Conservation (phyloP, 2,113 vertebrate genomes). For the Puma concolor region DNA sequence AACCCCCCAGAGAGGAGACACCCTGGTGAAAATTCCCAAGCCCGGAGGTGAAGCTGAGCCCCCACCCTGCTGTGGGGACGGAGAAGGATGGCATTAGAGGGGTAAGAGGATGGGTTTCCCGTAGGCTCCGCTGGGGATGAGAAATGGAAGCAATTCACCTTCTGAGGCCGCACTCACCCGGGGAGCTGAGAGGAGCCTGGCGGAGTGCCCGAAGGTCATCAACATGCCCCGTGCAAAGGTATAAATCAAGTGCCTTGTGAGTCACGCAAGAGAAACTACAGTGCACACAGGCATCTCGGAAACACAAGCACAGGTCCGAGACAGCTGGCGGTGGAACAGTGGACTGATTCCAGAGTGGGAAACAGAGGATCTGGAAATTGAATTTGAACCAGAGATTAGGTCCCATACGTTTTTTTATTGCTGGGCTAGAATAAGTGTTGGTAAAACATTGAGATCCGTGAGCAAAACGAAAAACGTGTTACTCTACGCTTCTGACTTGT, state of each 20-base stretch:
- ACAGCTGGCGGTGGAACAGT: not conserved
- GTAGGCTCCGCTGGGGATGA: not conserved
- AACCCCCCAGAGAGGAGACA: not conserved
- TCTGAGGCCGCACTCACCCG: not conserved
- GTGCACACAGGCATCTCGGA: not conserved
- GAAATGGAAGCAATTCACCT: not conserved
- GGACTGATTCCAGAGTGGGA: not conserved
- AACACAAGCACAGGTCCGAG: not conserved
- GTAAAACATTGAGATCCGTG: not conserved
- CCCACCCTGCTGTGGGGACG: not conserved
- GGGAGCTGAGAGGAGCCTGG: not conserved
- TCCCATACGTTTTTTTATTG: not conserved
- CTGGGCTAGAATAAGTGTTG: not conserved
- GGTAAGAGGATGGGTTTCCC: not conserved
- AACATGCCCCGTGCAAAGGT: fast-evolving
- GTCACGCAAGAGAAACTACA: not conserved
- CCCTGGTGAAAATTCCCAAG: not conserved
- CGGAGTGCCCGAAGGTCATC: not conserved
- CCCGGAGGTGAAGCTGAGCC: not conserved
- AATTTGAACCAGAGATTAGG: not conserved
- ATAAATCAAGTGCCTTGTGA: not conserved
- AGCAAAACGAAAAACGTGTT: not conserved
- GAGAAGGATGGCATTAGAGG: not conserved
- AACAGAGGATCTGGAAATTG: not conserved
- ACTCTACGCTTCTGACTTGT: not conserved